Base-by-base conservation (phyloP, 2,888 invertebrate genomes). In the Taphrorychus bicolor region DNA sequence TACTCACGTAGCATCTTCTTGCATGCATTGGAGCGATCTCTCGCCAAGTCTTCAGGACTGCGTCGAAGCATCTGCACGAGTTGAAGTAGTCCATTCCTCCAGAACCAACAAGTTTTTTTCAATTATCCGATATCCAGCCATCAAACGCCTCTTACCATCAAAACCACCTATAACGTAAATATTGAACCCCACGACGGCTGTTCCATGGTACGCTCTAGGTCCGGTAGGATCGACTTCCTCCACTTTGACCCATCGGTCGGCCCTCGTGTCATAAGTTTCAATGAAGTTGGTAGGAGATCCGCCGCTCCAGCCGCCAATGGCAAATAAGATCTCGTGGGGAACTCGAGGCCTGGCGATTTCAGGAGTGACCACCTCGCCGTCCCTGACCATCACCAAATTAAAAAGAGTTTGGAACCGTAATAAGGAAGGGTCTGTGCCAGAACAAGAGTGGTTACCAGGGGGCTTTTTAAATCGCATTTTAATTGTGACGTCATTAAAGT, bases 91-190 rank as follows among this genome's bases (percentile, higher is more conserved):
- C 77, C 77, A 77, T 76, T 2, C 76, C 71, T 71, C 24, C 0
- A 17, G 11, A 49, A 40, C 41, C 45, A 32, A 60, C 5, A 52
- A 7, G 17, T 3, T 11, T 9, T 21, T 22, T 5, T 3, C 19
- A 19, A 14, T 9, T 5, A 18, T 52, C 19, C n/a, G n/a, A n/a
- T n/a, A n/a, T n/a, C n/a, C n/a, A n/a, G n/a, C n/a, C n/a, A n/a
- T n/a, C n/a, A n/a, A n/a, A n/a, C n/a, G n/a, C n/a, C n/a, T n/a
- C n/a, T 89, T 87, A n/a, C 95, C 96, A 77, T 97, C 94, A 78
- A 95, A 97, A 3, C 97, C 97, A 0, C 97, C 97, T 72, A 97
- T 91, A 3, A 95, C 90, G 82, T 92, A 96, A 71, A 97, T 93
- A 76, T 91, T 89, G 73, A 87, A 88, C 0, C 91, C 93, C 0